Base-by-base conservation (phyloP, 2,888 invertebrate genomes). In the Zaprionus obscuricornis region DNA sequence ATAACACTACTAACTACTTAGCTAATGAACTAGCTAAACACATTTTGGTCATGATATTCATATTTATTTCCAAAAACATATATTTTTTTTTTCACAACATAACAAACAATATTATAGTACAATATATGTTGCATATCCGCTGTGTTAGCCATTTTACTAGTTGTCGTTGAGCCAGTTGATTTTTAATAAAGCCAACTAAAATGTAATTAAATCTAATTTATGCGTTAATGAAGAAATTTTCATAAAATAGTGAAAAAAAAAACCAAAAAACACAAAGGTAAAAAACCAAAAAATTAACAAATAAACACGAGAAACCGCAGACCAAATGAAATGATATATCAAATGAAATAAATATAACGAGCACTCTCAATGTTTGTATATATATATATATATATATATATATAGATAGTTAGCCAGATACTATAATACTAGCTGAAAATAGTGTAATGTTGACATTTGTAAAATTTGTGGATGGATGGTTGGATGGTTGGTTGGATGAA, bases 171-270 rank as follows among this genome's bases (percentile, higher is more conserved):
- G 66, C 62, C 56, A 63, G 52, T 57, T 78, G 84, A 68, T 65
- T 73, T 70, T 71, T 67, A 85, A 77, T 74, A 84, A 77, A 74
- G 67, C 68, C 66, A 77, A 84, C 82, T 76, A 76, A 81, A 81
- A 81, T 66, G 74, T 66, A 83, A 81, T 79, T 85, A 85, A 84
- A 72, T 46, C 67, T 79, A 84, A 84, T 85, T 86, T 86, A 86
- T 84, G 70, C 63, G 85, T 68, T 86, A 86, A 84, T 84, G 86
- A 84, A 84, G 83, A 86, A 74, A 84, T 86, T 86, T 83, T 69
- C 55, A 70, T 56, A 46, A 43, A 47, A 54, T n/a, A n/a, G n/a
- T n/a, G n/a, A 31, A 18, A 49, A 37, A 59, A 39, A 31, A 36
- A 18, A 52, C 51, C 50, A 37, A 29, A 50, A 62, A 62, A 66